Conservation (phyloP, 1,140 invertebrate species). For the Thaumetopoea pityocampa region DNA sequence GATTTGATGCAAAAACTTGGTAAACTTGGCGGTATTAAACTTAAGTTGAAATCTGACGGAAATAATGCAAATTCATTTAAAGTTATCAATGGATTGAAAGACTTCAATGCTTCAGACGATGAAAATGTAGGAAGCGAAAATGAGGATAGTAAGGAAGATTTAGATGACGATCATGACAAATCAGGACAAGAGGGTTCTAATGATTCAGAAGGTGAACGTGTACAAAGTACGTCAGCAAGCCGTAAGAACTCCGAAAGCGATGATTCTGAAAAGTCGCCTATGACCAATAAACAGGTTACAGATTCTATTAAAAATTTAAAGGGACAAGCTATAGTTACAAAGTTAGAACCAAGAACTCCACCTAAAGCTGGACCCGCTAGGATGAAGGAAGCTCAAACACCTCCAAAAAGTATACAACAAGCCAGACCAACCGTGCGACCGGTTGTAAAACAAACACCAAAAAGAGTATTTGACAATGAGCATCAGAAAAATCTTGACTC, state of each 20-base stretch:
- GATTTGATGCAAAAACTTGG: constrained; percentile 56
- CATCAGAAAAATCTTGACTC: too few relatives aligned
- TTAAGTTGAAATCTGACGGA: constrained; percentile 61
- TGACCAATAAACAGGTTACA: constrained; percentile 6
- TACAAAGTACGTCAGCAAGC: constrained; percentile 18
- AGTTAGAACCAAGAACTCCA: constrained; percentile 21
- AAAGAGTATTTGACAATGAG: too few relatives aligned
- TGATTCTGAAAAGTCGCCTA: constrained; percentile 28
- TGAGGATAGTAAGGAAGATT: constrained; percentile 35
- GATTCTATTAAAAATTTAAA: constrained; percentile 29
- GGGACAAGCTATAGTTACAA: constrained; percentile 30
- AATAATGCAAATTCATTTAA: constrained; percentile 54
- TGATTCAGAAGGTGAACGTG: constrained; percentile 39
- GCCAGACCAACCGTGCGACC: constrained; percentile 35
- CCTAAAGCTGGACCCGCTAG: constrained; percentile 9
- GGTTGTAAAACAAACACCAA: constrained; percentile 60
- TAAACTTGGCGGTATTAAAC: constrained; percentile 58
- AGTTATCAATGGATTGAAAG: constrained; percentile 63
- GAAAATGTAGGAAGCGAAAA: constrained; percentile 51
- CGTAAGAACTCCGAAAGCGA: constrained; percentile 37
- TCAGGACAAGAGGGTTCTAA: constrained; percentile 34
- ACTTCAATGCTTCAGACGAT: constrained; percentile 61
- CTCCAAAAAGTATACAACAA: constrained; percentile 20
- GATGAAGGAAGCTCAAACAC: too few relatives aligned
- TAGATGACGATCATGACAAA: constrained; percentile 33